Percentiles rank a stretch among this genome's conserved stretches.
Evolutionary conservation across 2,113 vertebrate species (phyloP).

Genomic region (Xyrauchen texanus): DNA sequence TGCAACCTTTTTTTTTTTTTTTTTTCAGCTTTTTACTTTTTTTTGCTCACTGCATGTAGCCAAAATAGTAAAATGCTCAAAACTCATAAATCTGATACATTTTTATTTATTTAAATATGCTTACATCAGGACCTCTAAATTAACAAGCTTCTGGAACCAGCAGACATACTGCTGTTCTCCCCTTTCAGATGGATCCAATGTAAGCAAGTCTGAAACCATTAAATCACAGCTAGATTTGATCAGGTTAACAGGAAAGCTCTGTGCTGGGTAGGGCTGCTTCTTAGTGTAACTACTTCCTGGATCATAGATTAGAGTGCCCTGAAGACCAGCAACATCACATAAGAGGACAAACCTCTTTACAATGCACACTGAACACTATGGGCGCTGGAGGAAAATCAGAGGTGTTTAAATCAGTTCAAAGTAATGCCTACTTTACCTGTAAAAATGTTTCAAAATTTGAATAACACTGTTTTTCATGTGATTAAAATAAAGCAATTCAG

Average conservation of each 20-base stretch:
- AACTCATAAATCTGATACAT: too few species aligned
- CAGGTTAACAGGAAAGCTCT: constrained; percentile 75
- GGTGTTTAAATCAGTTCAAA: not conserved
- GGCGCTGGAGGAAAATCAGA: not conserved
- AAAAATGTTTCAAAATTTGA: too few species aligned
- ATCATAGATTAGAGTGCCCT: constrained; percentile 67
- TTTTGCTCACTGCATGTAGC: too few species aligned
- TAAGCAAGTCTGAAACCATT: constrained; percentile 18
- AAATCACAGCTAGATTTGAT: constrained; percentile 71
- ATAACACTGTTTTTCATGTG: too few species aligned
- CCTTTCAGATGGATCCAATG: not conserved
- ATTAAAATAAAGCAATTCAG: too few species aligned
- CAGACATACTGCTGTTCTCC: not conserved
- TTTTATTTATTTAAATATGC: too few species aligned
- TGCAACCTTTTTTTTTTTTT: too few species aligned
- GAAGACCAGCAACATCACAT: constrained; percentile 28
- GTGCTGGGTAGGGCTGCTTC: constrained; percentile 74
- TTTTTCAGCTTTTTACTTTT: too few species aligned
- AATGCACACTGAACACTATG: not conserved
- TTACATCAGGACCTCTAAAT: too few species aligned
- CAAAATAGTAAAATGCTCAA: too few species aligned
- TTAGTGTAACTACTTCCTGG: constrained; percentile 80
- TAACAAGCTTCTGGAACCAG: not conserved
- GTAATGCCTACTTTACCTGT: too few species aligned
- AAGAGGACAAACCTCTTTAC: not conserved